Percentiles rank a stretch among this genome's conserved stretches.
Conservation (phyloP, 2,797 vertebrate species). For the Rhinella marina region DNA sequence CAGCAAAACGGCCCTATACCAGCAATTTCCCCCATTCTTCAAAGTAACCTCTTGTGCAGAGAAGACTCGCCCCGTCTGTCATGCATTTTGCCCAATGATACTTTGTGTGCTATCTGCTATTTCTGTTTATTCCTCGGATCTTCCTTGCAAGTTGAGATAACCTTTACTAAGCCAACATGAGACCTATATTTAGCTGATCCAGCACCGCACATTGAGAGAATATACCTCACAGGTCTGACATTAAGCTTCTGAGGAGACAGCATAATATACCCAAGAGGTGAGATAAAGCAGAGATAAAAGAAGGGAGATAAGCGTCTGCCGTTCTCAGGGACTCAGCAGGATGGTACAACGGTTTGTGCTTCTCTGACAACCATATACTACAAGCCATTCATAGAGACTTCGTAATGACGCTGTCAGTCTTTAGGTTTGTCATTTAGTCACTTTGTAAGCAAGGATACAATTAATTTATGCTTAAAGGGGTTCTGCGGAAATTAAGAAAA, state of each 20-base stretch:
- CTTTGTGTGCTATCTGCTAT: background rate
- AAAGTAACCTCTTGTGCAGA: background rate
- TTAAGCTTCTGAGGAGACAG: conserved; percentile 55
- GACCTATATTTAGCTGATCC: conserved; percentile 44
- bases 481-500: too few relatives aligned
- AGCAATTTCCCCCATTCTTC: too few relatives aligned
- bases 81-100: background rate
- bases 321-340: conserved; percentile 3
- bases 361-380: background rate
- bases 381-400: background rate
- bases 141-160: conserved; percentile 43
- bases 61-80: background rate
- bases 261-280: conserved; percentile 53
- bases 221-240: conserved; percentile 50
- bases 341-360: background rate
- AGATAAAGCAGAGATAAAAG: conserved; percentile 36
- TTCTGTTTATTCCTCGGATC: conserved; percentile 48
- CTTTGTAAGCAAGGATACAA: background rate
- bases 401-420: background rate
- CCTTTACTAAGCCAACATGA: conserved; percentile 56
- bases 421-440: background rate
- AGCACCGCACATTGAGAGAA: background rate
- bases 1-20: background rate
- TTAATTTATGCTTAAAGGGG: background rate
- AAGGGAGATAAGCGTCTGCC: conserved; percentile 12